Percentiles rank a stretch among this genome's conserved stretches.
Conservation (phyloP, 2,888 invertebrate genomes). For the Eupelmus urozonus region DNA sequence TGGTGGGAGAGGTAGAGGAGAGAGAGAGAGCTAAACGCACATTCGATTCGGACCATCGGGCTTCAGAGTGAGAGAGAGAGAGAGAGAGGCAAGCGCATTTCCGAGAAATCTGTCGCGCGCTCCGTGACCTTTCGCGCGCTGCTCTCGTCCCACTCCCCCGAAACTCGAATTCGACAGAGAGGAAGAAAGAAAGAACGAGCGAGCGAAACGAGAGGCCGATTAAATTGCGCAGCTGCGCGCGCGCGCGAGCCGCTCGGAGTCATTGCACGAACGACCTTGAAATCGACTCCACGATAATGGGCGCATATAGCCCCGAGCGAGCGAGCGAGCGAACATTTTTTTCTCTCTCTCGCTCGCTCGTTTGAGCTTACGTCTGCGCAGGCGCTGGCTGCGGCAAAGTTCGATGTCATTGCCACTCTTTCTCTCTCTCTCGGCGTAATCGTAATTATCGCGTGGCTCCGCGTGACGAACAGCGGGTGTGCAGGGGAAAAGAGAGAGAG, state of each 20-base stretch:
- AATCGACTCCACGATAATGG: slow-evolving; percentile 58
- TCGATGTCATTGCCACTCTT: slow-evolving; percentile 57
- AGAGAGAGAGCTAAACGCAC: slow-evolving; percentile 24
- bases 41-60: slow-evolving; percentile 11
- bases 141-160: slow-evolving; percentile 8
- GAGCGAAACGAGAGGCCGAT: slow-evolving; percentile 43
- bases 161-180: slow-evolving; percentile 48
- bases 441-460: slow-evolving; percentile 53
- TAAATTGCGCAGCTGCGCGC: slow-evolving; percentile 61
- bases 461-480: slow-evolving; percentile 50
- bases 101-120: slow-evolving; percentile 57
- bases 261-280: slow-evolving; percentile 62
- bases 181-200: slow-evolving; percentile 10
- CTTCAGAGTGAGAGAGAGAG: neutral
- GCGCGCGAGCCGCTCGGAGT: slow-evolving; percentile 50
- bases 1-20: neutral
- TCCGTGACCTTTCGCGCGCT: slow-evolving; percentile 41
- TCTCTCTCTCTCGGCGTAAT: slow-evolving; percentile 45
- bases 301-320: slow-evolving; percentile 39
- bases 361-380: slow-evolving; percentile 6
- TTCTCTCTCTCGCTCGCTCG: slow-evolving; percentile 15
- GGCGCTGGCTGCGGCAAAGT: slow-evolving; percentile 18
- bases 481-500: neutral
- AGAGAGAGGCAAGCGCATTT: slow-evolving; percentile 34
- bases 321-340: slow-evolving; percentile 21